phyloP scores from a whole-genome alignment of 2,113 vertebrate species.

The Aldabrachelys gigantea region DNA sequence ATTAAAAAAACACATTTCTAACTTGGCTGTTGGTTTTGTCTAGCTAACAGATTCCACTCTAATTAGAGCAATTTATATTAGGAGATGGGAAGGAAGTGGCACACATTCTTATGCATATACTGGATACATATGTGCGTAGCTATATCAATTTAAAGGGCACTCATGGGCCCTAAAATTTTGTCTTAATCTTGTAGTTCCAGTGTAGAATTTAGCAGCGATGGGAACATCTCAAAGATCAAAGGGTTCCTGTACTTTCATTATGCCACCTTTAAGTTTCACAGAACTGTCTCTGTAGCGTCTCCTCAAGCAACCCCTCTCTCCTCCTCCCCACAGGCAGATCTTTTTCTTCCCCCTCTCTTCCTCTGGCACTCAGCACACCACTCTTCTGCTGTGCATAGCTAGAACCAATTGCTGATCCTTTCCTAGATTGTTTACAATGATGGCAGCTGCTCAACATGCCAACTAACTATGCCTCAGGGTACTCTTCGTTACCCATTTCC shows the following conservation, averaged over 20 bases:
- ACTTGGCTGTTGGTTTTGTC: background rate
- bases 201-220: background rate
- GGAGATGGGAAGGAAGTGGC: background rate
- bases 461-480: background rate
- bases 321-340: background rate
- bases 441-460: background rate
- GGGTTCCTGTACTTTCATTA: background rate
- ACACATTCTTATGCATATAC: background rate
- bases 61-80: background rate
- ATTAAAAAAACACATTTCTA: background rate
- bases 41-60: background rate
- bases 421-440: background rate
- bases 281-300: background rate
- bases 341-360: background rate
- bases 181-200: background rate
- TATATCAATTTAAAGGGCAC: background rate
- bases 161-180: background rate
- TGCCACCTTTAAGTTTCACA: background rate
- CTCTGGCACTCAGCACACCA: background rate
- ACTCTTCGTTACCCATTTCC: background rate
- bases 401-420: background rate
- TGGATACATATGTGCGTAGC: fast-evolving
- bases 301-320: background rate
- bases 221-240: background rate
- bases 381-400: background rate